Evolutionary conservation across 2,113 vertebrate species (phyloP).

Genomic region (Boleophthalmus pectinirostris): DNA sequence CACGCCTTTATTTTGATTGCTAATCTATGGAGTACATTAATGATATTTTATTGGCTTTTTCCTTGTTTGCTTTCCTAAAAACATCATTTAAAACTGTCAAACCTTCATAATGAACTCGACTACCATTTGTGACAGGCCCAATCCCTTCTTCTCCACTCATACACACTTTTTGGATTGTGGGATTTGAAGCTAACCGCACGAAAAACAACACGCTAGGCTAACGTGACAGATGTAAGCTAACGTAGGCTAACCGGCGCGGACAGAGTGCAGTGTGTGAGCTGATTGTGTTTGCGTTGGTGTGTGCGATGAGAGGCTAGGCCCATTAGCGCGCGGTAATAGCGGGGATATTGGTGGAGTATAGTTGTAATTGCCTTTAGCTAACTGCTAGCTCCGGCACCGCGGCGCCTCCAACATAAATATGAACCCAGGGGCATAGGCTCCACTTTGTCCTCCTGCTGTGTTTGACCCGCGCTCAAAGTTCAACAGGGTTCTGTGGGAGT

Average conservation of each 20-base stretch:
- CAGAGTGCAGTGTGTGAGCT: slow-evolving; percentile 67
- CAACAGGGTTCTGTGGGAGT: slow-evolving; percentile 34
- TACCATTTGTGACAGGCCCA: slow-evolving; percentile 41
- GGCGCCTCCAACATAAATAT: slow-evolving; percentile 75
- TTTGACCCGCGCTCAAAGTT: slow-evolving; percentile 61
- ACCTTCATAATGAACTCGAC: slow-evolving; percentile 3
- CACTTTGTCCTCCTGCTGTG: slow-evolving; percentile 68
- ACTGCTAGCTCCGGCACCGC: slow-evolving; percentile 65
- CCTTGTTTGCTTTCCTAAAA: slow-evolving; percentile 11
- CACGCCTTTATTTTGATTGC: neutral
- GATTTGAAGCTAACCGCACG: slow-evolving; percentile 40
- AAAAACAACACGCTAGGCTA: slow-evolving; percentile 56
- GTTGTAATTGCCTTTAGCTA: slow-evolving; percentile 74
- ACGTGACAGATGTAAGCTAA: slow-evolving; percentile 68
- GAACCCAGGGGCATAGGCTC: slow-evolving; percentile 69
- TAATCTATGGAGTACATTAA: slow-evolving; percentile 8
- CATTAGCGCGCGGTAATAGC: slow-evolving; percentile 73
- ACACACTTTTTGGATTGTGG: slow-evolving; percentile 20
- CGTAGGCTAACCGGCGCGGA: slow-evolving; percentile 65
- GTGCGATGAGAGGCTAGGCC: slow-evolving; percentile 50
- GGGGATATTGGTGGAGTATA: slow-evolving; percentile 75
- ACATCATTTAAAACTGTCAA: slow-evolving; percentile 24
- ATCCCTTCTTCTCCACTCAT: slow-evolving; percentile 32
- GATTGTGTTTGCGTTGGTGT: slow-evolving; percentile 49
- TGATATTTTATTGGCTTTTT: slow-evolving; percentile 1